These are phyloP conservation scores for Bradypodion ventrale DNA, from an alignment of 2,797 vertebrate genomes.

Conservation along the genomic window DNA sequence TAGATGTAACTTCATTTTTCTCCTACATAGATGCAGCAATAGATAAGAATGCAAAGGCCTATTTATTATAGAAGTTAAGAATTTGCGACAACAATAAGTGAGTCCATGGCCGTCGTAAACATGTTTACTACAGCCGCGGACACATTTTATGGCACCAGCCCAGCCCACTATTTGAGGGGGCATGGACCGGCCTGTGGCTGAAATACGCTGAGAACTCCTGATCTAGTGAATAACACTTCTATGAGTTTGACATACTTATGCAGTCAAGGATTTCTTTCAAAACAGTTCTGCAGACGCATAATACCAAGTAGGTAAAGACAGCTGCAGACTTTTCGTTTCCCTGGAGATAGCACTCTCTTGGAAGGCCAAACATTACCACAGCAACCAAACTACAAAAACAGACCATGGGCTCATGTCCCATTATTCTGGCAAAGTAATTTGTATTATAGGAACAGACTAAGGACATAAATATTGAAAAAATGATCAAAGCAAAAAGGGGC, in stretches of 20 bases:
- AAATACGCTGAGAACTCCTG: too few relatives aligned
- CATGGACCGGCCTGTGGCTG: too few relatives aligned
- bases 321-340: slow-evolving; percentile 72
- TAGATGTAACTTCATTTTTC: not conserved
- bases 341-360: slow-evolving; percentile 70
- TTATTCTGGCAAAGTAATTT: slow-evolving; percentile 81
- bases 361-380: slow-evolving; percentile 77
- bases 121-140: too few relatives aligned
- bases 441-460: slow-evolving; percentile 71
- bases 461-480: slow-evolving; percentile 76
- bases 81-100: not conserved
- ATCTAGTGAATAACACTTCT: not conserved
- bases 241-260: not conserved
- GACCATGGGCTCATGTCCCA: slow-evolving; percentile 62
- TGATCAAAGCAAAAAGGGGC: slow-evolving; percentile 77
- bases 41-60: not conserved
- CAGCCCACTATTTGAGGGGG: too few relatives aligned
- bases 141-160: too few relatives aligned
- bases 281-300: slow-evolving; percentile 57
- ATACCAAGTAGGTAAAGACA: slow-evolving; percentile 62
- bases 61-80: not conserved
- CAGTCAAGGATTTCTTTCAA: slow-evolving; percentile 42
- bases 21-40: not conserved
- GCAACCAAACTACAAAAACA: slow-evolving; percentile 84
- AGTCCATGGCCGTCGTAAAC: too few relatives aligned